Evolutionary conservation across 2,113 vertebrate genomes (phyloP), one percentile per base, ranked within the genome.

Genomic region (Asarcornis scutulata): DNA sequence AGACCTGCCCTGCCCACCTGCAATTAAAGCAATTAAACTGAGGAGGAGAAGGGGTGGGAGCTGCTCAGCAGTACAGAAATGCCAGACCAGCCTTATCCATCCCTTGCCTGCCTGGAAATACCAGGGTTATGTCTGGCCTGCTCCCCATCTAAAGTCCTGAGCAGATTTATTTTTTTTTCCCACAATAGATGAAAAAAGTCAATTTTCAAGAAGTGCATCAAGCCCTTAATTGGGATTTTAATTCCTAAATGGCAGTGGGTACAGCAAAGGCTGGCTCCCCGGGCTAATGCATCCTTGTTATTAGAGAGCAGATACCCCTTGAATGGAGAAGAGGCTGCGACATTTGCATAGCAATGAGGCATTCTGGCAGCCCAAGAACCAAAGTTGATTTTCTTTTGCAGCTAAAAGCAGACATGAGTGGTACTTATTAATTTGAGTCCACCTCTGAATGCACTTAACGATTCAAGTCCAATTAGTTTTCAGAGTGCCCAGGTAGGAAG

Each of bases 391-490:
- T 88, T 34, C 86, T 88, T 78, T 10, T 93, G 94, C 95, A 91
- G 95, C 80, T 95, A 84, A 96, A 97, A 96, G 92, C 95, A 83
- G 52, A 44, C 44, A 31, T 44, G 68, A 27, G 46, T 69, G 67
- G 83, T 73, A 64, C 88, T 87, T 60, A 36, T 77, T 95, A 66
- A 91, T 66, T n/a, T 38, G 80, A 91, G 68, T 91, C 89, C 83
- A 63, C 74, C 95, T 91, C 69, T 48, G 82, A 86, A 91, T 42
- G 62, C 67, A 66, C 81, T 86, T 95, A 82, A 90, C 8, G 8
- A 94, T 91, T 96, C 90, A 74, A 88, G 93, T 91, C 91, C 94
- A 90, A 97, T 97, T 93, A 95, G 96, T 88, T 95, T 95, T 89
- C 76, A 75, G 91, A 94, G 91, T 80, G 82, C 67, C 89, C 92